Evolutionary conservation across 30 jellyfish, hydroid and myxozoan genomes (phyloP), one percentile per base, ranked within the genome.

Genomic region (Aurelia aurita complex sp. Pacific): DNA sequence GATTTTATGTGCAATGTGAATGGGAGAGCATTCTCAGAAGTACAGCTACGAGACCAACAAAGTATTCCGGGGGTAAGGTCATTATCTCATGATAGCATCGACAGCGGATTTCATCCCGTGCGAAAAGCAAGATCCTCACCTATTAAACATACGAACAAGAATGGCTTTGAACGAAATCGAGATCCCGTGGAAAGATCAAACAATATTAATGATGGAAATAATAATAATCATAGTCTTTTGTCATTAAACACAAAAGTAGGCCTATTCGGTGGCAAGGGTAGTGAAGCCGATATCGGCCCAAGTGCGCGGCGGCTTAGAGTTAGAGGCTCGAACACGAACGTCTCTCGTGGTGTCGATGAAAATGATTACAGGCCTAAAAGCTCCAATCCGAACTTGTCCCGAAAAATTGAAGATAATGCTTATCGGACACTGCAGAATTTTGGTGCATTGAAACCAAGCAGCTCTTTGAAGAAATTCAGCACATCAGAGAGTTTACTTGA

Each of bases 81-180:
- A 35, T 55, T 75, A 42, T 82, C 97, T 38, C 79, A 82, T 15
- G 97, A 84, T n/a, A 79, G 96, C 57, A 82, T 72, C 19, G 88
- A 79, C 87, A 87, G 89, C 63, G 96, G 96, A 6, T 76, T 77
- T 69, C 88, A 89, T 60, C 97, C 92, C 43, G 77, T 89, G 74
- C 76, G 97, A 32, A 89, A 89, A 68, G 87, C 93, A 18, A 67
- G 97, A 17, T 89, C 97, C 3, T 79, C 97, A 14, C 97, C 97
- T 6, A 89, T 89, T 67, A 89, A 77, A 38, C 74, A 76, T 11
- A 77, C 61, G 66, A 60, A 46, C 53, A 61, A 61, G 36, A 61
- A 61, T 61, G 70, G 52, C 15, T 46, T 6, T 46, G 57, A 46
- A 7, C 67, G 51, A 10, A 69, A 77, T 36, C 68, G 82, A 3